Evolutionary conservation across 2,888 invertebrate genomes (phyloP).

Genomic region (Melinaea marsaeus): DNA sequence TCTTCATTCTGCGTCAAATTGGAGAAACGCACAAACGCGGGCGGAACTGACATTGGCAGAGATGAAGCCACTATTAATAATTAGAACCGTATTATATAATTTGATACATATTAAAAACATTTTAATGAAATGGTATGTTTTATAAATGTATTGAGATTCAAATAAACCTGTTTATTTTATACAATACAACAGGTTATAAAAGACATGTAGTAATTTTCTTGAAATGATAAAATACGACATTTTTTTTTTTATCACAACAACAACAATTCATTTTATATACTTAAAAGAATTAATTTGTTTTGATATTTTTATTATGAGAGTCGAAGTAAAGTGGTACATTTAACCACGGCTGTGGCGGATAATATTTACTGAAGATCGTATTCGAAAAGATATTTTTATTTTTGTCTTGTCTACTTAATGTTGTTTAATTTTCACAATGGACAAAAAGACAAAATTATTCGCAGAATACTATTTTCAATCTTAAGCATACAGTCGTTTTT

Average conservation of each 20-base stretch:
- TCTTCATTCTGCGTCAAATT: too few species aligned
- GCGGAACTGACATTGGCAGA: too few species aligned
- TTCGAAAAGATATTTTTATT: background rate
- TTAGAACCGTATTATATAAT: too few species aligned
- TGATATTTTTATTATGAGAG: conserved; percentile 6
- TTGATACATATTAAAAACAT: too few species aligned
- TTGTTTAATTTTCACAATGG: background rate
- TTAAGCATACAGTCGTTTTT: background rate
- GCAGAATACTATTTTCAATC: background rate
- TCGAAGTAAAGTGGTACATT: conserved; percentile 12
- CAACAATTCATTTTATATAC: conserved; percentile 14
- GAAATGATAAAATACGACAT: too few species aligned
- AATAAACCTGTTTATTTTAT: conserved; percentile 6
- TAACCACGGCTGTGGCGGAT: background rate
- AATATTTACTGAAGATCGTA: background rate
- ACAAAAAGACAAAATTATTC: background rate
- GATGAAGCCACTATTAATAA: too few species aligned
- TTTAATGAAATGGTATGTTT: background rate
- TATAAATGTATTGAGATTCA: background rate
- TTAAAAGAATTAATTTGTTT: conserved; percentile 9
- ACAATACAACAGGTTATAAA: too few species aligned
- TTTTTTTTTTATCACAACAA: conserved; percentile 7
- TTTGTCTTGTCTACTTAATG: background rate
- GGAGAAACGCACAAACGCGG: too few species aligned
- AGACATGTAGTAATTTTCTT: too few species aligned